Evolutionary conservation across 2,888 invertebrate genomes (phyloP), one percentile per base, ranked within the genome.

Genomic region (Amiota minor): DNA sequence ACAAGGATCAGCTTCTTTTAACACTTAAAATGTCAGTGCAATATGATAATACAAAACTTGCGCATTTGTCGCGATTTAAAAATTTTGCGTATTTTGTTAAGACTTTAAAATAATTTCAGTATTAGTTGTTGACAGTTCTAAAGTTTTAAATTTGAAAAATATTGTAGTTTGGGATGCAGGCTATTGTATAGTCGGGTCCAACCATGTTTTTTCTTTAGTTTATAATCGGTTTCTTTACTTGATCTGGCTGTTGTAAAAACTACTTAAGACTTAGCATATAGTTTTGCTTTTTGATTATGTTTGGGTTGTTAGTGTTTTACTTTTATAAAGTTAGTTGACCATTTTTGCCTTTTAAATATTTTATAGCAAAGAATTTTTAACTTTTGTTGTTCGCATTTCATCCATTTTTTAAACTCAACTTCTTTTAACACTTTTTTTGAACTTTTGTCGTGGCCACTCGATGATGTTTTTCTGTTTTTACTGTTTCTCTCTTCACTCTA

Each of bases 301-400:
- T 65, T 10, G 46, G 46, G 65, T 65, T 65, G 45, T 47, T 35
- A 3, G 46, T 62, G 35, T 62, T 62, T 8, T 18, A 1, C 10
- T n/a, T 62, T 16, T 47, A 65, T 47, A 65, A 65, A 65, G 65
- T 65, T 65, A 47, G 65, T 65, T 65, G 47, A 65, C 46, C 65
- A 65, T 47, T 65, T 64, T 65, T 65, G 47, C 65, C 47, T 65
- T 65, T 65, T 46, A 20, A 65, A 47, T 65, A 49, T 65, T 65
- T 46, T 18, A 65, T 65, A 49, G 65, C 20, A 35, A 46, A 65
- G 14, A 68, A 68, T 68, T 68, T 53, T 35, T 55, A 68, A 68
- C 53, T 68, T 35, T 68, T 68, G 53, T 68, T 35, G 68, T 68
- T 68, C 55, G 50, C 68, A 68, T 53, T 68, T 53, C 68, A 68